Conservation (phyloP, 2,888 invertebrate genomes). For the Drosophila crucigera region DNA sequence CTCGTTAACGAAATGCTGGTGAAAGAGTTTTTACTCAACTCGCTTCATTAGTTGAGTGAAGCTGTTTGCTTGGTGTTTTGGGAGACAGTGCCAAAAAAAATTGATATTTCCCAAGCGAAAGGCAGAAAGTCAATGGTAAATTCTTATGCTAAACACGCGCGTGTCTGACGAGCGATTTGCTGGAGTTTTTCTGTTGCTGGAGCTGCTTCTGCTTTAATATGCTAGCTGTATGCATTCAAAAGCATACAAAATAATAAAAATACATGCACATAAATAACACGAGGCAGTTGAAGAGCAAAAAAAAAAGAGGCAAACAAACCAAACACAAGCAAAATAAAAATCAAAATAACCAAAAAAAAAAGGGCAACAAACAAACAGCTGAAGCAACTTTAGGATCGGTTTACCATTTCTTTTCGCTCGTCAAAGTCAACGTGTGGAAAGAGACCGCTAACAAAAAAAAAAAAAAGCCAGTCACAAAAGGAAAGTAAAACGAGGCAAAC, state of each 20-base stretch:
- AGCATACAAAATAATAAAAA: constrained; percentile 65
- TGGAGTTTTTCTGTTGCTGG: constrained; percentile 50
- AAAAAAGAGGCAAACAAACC: constrained; percentile 36
- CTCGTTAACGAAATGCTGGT: constrained; percentile 6
- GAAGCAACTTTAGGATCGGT: constrained; percentile 48
- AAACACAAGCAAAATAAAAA: constrained; percentile 62
- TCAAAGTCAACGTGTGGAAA: constrained; percentile 44
- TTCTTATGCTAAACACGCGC: constrained; percentile 76
- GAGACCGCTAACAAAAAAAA: constrained; percentile 20
- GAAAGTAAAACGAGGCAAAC: constrained; percentile 42
- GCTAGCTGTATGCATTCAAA: constrained; percentile 48
- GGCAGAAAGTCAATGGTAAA: constrained; percentile 40
- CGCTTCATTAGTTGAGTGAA: constrained; percentile 51
- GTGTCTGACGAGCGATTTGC: constrained; percentile 67
- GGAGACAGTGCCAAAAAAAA: constrained; percentile 34
- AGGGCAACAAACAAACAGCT: constrained; percentile 18
- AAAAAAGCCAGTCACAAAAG: constrained; percentile 26
- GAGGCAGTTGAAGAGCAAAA: constrained; percentile 38
- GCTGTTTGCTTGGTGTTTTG: constrained; percentile 15
- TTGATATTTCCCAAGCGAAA: constrained; percentile 65
- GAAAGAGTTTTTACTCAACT: constrained; percentile 17
- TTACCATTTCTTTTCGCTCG: constrained; percentile 41
- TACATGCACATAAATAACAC: constrained; percentile 75
- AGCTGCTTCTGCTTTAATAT: constrained; percentile 21
- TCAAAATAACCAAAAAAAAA: constrained; percentile 60